A percentile compares a stretch with the other conserved stretches of the same genome.
Conservation (phyloP, 2,888 invertebrate species). For the Cerastis leucographa region DNA sequence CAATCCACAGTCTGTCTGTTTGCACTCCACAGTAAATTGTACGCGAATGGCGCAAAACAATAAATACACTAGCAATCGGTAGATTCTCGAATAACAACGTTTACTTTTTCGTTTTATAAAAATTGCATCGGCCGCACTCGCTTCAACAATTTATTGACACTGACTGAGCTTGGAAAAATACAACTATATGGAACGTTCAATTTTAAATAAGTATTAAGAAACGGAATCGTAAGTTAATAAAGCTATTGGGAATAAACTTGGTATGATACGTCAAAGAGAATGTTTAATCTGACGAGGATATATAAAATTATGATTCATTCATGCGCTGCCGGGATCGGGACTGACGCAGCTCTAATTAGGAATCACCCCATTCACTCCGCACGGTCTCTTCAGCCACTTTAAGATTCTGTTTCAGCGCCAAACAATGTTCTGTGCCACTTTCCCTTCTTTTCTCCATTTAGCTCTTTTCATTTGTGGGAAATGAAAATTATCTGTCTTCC, state of each 20-base stretch:
- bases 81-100: slow-evolving; percentile 69
- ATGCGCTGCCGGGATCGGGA: slow-evolving; percentile 31
- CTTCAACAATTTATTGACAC: slow-evolving; percentile 71
- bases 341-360: slow-evolving; percentile 59
- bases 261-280: slow-evolving; percentile 59
- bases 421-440: slow-evolving; percentile 55
- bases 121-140: slow-evolving; percentile 72
- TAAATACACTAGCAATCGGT: slow-evolving; percentile 68
- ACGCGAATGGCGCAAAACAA: slow-evolving; percentile 64
- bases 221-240: slow-evolving; percentile 29
- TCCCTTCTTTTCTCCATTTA: slow-evolving; percentile 33
- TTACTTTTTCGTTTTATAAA: slow-evolving; percentile 72
- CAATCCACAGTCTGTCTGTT: slow-evolving; percentile 51
- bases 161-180: slow-evolving; percentile 56
- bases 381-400: slow-evolving; percentile 55
- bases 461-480: slow-evolving; percentile 32
- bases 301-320: slow-evolving; percentile 64
- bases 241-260: slow-evolving; percentile 39
- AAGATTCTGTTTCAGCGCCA: slow-evolving; percentile 61
- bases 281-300: slow-evolving; percentile 37
- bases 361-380: slow-evolving; percentile 53
- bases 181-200: slow-evolving; percentile 44
- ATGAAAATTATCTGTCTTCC: slow-evolving; percentile 20
- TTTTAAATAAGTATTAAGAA: slow-evolving; percentile 57
- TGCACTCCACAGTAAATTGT: slow-evolving; percentile 55